Evolutionary conservation across 2,113 vertebrate species (phyloP).

Genomic region (Grammatotria lemairii): DNA sequence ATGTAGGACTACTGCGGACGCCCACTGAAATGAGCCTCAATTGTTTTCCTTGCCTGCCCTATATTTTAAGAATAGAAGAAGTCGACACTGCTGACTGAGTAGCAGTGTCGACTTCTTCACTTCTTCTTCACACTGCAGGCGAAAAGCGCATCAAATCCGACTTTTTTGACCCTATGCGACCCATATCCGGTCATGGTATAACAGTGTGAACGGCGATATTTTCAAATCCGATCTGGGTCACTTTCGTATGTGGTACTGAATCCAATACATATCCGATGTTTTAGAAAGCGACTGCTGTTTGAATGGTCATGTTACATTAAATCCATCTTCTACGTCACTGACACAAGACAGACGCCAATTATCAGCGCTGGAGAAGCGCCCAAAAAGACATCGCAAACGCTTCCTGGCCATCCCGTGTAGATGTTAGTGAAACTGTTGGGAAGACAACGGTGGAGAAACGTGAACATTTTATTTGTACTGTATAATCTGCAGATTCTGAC

Average conservation of each 20-base stretch:
- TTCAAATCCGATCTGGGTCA: background rate
- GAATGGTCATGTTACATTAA: background rate
- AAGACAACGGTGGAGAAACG: background rate
- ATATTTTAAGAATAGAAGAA: background rate
- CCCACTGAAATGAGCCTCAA: background rate
- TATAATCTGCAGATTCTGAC: background rate
- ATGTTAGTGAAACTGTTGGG: background rate
- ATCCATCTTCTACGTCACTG: fast-evolving
- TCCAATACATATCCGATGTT: background rate
- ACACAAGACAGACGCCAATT: background rate
- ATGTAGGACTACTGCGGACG: background rate
- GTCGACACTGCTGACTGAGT: background rate
- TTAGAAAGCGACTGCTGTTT: background rate
- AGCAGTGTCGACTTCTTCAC: too few relatives aligned
- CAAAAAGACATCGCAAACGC: fast-evolving
- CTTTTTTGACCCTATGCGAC: background rate
- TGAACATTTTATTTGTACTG: background rate
- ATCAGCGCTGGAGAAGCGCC: fast-evolving
- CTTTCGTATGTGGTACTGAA: too few relatives aligned
- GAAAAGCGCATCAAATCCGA: background rate
- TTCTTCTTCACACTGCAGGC: background rate
- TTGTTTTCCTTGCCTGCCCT: background rate
- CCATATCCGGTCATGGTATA: background rate
- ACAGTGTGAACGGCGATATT: background rate
- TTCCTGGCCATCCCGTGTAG: background rate